Percentiles rank a stretch among this genome's conserved stretches.
phyloP scores from a whole-genome alignment of 2,888 invertebrate genomes.

The Eristalis tenax region DNA sequence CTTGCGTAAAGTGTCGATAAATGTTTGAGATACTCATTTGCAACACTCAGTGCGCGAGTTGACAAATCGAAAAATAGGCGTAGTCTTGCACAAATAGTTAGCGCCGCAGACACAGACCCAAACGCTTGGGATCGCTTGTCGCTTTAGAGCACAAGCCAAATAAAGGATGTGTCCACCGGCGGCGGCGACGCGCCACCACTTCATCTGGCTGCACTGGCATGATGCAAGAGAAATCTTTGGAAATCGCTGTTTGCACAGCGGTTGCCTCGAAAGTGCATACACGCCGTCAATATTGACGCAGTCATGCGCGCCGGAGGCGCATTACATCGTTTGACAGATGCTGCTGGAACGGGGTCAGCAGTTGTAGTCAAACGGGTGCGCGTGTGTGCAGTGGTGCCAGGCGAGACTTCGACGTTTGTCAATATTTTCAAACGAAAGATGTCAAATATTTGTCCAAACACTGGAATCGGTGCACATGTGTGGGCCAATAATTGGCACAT shows the following conservation, averaged over 20 bases:
- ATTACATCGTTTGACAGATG: conserved; percentile 15
- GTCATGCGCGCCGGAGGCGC: neutral
- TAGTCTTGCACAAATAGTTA: neutral
- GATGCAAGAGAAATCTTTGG: conserved; percentile 44
- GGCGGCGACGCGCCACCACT: no score
- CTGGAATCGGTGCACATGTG: neutral
- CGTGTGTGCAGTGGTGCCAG: neutral
- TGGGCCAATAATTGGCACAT: neutral
- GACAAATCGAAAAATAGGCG: neutral
- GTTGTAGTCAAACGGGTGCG: neutral
- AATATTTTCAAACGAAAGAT: neutral
- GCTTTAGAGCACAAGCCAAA: no score
- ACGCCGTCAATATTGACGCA: conserved; percentile 11
- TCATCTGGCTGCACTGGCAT: neutral
- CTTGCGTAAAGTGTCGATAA: neutral
- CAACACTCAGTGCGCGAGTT: neutral
- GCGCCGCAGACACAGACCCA: neutral
- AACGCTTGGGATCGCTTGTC: no score
- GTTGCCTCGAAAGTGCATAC: conserved; percentile 1
- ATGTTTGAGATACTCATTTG: neutral
- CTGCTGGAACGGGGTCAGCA: conserved; percentile 26
- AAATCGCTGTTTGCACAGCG: conserved; percentile 9
- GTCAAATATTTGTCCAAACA: neutral
- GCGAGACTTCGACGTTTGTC: neutral
- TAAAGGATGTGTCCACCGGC: no score